A percentile compares a stretch with the other conserved stretches of the same genome.
phyloP scores from a whole-genome alignment of 2,113 vertebrate genomes.

The Aphelocoma coerulescens region DNA sequence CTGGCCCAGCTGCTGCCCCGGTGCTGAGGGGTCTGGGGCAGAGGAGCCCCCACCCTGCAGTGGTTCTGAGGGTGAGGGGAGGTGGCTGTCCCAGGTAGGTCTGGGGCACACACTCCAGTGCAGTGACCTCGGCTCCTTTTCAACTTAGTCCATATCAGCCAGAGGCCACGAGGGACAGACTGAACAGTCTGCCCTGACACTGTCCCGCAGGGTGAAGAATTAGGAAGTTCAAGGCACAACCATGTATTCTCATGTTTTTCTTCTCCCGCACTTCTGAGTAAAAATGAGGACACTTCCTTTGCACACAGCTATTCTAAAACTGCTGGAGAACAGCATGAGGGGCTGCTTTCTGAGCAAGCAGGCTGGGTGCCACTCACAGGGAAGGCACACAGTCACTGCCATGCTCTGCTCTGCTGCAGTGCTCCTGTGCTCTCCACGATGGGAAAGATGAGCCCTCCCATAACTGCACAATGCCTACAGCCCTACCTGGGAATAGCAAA shows the following conservation, averaged over 20 bases:
- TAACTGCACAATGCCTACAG: neutral
- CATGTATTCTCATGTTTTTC: neutral
- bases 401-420: neutral
- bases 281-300: neutral
- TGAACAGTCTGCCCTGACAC: neutral
- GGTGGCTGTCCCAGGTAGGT: neutral
- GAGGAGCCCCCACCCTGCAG: neutral
- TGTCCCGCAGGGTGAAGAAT: neutral
- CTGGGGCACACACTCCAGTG: neutral
- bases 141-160: neutral
- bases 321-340: neutral
- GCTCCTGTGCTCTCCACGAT: neutral
- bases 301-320: neutral
- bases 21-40: accelerated
- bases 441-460: neutral
- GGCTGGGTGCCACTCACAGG: neutral
- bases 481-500: neutral
- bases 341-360: neutral
- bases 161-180: neutral
- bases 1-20: neutral
- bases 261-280: neutral
- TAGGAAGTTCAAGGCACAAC: neutral
- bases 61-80: neutral
- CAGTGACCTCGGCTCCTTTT: neutral
- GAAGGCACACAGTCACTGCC: neutral